Evolutionary conservation across 2,797 vertebrate species (phyloP).

Genomic region (Botia almorhae): DNA sequence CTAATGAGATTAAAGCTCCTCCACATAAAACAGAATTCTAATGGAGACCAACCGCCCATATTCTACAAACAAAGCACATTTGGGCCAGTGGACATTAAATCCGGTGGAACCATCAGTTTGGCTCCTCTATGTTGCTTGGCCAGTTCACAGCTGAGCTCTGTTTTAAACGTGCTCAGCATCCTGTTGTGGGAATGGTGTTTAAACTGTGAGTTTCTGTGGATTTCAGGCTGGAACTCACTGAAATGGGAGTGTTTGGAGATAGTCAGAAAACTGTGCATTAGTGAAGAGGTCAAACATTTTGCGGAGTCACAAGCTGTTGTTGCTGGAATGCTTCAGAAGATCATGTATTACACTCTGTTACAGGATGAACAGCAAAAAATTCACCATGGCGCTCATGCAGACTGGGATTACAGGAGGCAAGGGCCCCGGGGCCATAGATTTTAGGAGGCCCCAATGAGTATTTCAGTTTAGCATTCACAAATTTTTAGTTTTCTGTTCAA

Average conservation of each 20-base stretch:
- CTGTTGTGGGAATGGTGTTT: constrained; percentile 13
- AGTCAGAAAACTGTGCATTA: constrained; percentile 43
- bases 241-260: constrained; percentile 38
- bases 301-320: constrained; percentile 81
- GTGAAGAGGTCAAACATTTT: constrained; percentile 74
- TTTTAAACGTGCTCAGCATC: constrained; percentile 5
- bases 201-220: constrained; percentile 24
- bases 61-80: constrained; percentile 27
- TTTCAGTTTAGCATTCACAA: neutral
- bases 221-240: constrained; percentile 22
- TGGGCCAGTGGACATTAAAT: neutral
- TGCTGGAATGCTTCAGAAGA: constrained; percentile 59
- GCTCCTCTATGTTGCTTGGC: constrained; percentile 22
- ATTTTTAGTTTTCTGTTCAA: too few relatives aligned
- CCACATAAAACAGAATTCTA: constrained; percentile 6
- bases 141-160: constrained; percentile 5
- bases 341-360: neutral
- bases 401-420: neutral
- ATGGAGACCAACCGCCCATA: neutral
- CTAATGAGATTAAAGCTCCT: constrained; percentile 30
- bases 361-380: neutral
- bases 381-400: neutral
- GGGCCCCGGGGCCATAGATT: too few relatives aligned
- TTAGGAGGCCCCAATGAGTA: neutral
- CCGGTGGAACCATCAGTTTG: neutral